Percentiles rank a stretch among this genome's conserved stretches.
These are phyloP conservation scores for Phaenicophaeus curvirostris DNA, from an alignment of 2,797 vertebrate genomes.

Conservation along the genomic window DNA sequence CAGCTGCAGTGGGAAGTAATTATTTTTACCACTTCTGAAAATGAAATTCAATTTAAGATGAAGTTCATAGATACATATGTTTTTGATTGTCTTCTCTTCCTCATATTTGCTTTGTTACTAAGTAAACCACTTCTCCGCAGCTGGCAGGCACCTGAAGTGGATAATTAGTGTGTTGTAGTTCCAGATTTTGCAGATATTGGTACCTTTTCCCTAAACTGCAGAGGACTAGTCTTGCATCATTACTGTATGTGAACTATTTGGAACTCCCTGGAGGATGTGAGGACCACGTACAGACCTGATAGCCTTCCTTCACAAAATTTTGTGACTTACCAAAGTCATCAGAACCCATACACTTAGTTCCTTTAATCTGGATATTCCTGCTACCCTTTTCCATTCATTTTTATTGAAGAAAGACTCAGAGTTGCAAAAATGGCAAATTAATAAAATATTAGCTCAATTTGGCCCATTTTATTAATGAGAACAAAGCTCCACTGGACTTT, in stretches of 20 bases:
- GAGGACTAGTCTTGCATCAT: neutral
- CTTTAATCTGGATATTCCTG: neutral
- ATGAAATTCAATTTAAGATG: neutral
- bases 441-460: neutral
- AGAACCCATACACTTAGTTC: neutral
- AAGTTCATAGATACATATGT: accelerated
- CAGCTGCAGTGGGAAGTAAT: neutral
- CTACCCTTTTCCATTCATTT: neutral
- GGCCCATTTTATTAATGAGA: neutral
- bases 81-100: neutral
- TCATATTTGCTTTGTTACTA: neutral
- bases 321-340: neutral
- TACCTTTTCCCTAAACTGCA: neutral
- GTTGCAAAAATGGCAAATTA: neutral
- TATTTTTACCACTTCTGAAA: neutral
- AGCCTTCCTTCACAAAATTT: neutral
- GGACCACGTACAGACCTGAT: neutral
- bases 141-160: neutral
- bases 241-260: neutral
- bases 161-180: neutral
- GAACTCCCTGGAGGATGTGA: neutral
- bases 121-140: neutral
- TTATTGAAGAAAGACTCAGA: neutral
- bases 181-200: neutral
- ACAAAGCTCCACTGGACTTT: neutral